These are phyloP conservation scores for Pseudomyrmex flavicornis DNA, from an alignment of 1,140 invertebrate species.

Conservation along the genomic window DNA sequence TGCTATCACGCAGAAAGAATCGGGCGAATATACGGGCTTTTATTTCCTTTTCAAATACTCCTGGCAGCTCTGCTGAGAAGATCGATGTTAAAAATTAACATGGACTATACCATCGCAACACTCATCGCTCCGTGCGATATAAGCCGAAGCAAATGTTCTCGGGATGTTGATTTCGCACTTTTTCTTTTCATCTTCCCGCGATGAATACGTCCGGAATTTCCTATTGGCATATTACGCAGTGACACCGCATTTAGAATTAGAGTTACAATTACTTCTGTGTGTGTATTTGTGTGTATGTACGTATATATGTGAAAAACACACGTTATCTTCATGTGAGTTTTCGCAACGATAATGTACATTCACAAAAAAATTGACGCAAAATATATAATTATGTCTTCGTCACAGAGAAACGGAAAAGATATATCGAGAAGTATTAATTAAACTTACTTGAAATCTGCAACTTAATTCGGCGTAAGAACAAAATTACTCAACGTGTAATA, in stretches of 20 bases:
- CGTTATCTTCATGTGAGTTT: too few relatives aligned
- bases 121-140: constrained; percentile 21
- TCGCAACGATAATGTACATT: neutral
- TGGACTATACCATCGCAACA: constrained; percentile 24
- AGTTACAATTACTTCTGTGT: neutral
- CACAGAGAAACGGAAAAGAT: neutral
- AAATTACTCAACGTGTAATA: constrained; percentile 16
- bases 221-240: neutral
- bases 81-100: constrained; percentile 54
- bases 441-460: neutral
- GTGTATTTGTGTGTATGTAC: too few relatives aligned
- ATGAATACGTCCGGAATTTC: neutral
- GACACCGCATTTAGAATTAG: constrained; percentile 1
- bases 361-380: neutral
- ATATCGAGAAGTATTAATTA: neutral
- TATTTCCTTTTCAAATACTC: constrained; percentile 45
- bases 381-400: neutral
- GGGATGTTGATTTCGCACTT: neutral
- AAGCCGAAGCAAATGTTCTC: constrained; percentile 26
- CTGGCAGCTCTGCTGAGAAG: constrained; percentile 4
- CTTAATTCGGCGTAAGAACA: constrained; percentile 16
- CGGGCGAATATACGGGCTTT: constrained; percentile 26
- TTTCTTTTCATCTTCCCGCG: neutral
- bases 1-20: neutral
- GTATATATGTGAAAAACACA: too few relatives aligned